Conservation (phyloP, 2,113 vertebrate genomes). For the Phyllopteryx taeniolatus region DNA sequence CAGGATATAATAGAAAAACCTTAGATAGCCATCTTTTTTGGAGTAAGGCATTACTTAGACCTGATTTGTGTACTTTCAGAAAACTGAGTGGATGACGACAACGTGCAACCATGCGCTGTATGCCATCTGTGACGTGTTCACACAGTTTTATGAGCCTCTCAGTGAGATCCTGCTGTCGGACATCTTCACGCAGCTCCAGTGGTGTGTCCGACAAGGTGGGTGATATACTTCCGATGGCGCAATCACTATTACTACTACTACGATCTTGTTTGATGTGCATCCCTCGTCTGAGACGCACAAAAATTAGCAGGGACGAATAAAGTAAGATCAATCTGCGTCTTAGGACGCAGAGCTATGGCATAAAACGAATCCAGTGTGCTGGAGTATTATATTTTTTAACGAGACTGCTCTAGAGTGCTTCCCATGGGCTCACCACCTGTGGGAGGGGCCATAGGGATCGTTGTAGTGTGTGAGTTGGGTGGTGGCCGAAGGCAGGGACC, state of each 20-base stretch:
- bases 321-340: no score
- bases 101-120: slow-evolving; percentile 97
- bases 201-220: slow-evolving; percentile 97
- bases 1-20: neutral
- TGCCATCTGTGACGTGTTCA: slow-evolving; percentile 96
- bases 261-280: no score
- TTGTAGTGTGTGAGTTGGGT: no score
- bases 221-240: neutral
- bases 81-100: slow-evolving; percentile 98
- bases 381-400: no score
- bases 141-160: slow-evolving; percentile 92
- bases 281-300: no score
- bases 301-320: no score
- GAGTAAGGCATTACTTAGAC: neutral
- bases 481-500: no score
- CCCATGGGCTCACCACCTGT: no score
- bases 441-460: no score
- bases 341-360: no score
- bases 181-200: slow-evolving; percentile 92
- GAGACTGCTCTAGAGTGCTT: no score
- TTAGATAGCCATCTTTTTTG: neutral
- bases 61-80: slow-evolving; percentile 68
- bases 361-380: no score
- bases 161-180: slow-evolving; percentile 89
- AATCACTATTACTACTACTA: neutral